A percentile compares a stretch with the other conserved stretches of the same genome.
phyloP scores from a whole-genome alignment of 2,888 invertebrate species.

The Cryptophagus acutangulus region DNA sequence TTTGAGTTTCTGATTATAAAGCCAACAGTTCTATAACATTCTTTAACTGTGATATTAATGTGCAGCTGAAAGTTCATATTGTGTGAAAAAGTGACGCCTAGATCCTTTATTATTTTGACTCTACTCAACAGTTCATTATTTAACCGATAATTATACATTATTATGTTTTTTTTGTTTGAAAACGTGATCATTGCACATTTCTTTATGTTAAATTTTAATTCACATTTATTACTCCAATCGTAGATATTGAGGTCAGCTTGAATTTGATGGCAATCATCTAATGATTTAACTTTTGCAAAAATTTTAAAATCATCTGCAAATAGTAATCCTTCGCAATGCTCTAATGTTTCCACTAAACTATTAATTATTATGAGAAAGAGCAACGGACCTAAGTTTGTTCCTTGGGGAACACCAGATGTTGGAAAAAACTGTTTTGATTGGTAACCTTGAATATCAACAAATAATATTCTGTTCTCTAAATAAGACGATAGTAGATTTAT shows the following conservation, averaged over 20 bases:
- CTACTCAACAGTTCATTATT: too few relatives aligned
- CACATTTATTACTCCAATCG: slow-evolving; percentile 6
- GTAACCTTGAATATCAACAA: neutral
- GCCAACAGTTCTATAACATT: too few relatives aligned
- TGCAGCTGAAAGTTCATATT: too few relatives aligned
- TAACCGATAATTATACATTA: too few relatives aligned
- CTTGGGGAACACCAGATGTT: slow-evolving; percentile 8
- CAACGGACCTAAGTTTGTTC: slow-evolving; percentile 8
- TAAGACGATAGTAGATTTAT: neutral
- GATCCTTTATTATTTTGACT: too few relatives aligned
- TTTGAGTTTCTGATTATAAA: too few relatives aligned
- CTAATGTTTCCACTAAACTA: neutral
- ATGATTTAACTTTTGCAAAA: neutral
- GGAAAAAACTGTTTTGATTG: neutral
- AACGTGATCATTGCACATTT: too few relatives aligned
- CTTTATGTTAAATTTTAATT: slow-evolving; percentile 4
- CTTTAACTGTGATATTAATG: too few relatives aligned
- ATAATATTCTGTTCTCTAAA: neutral
- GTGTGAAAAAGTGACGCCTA: too few relatives aligned
- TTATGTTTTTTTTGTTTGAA: too few relatives aligned
- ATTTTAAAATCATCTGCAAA: slow-evolving; percentile 7
- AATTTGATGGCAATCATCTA: slow-evolving; percentile 4
- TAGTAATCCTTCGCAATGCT: too few relatives aligned
- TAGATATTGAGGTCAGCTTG: slow-evolving; percentile 3
- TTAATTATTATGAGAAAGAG: slow-evolving; percentile 4